Percentiles rank a stretch among this genome's conserved stretches.
Conservation (phyloP, 2,797 vertebrate species). For the Poliocrania exsul region DNA sequence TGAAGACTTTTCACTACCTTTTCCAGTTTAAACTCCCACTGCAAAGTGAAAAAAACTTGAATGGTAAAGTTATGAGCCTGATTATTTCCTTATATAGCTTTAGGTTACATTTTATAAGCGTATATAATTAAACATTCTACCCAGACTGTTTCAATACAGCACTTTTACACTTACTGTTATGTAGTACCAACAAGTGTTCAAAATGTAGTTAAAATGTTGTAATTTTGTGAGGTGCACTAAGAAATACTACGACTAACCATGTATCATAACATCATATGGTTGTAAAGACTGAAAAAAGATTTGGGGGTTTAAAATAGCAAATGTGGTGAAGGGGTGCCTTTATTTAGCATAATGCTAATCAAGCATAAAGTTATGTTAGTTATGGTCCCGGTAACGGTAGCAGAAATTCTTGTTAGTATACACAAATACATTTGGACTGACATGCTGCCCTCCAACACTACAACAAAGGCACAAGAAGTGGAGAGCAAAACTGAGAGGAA, state of each 20-base stretch:
- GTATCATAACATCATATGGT: not conserved
- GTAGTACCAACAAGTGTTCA: not conserved
- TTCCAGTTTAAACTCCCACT: not conserved
- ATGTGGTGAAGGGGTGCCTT: not conserved
- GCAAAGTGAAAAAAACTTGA: not conserved
- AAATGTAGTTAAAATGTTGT: not conserved
- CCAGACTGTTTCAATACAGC: not conserved
- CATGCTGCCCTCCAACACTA: not conserved
- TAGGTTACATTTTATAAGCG: not conserved
- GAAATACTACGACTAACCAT: not conserved
- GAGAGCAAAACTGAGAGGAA: not conserved
- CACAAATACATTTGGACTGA: not conserved
- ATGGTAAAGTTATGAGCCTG: not conserved
- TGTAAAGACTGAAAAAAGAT: not conserved
- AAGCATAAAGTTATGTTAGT: not conserved
- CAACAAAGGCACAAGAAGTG: not conserved
- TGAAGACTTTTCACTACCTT: not conserved
- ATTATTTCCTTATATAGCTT: not conserved
- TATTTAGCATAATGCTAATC: not conserved
- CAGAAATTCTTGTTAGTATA: not conserved
- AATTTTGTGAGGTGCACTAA: not conserved
- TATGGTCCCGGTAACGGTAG: not conserved
- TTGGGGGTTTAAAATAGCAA: not conserved
- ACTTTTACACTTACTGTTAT: not conserved
- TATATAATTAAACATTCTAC: not conserved